Base-by-base conservation (phyloP, 2,888 invertebrate genomes). In the Aplocera efformata region DNA sequence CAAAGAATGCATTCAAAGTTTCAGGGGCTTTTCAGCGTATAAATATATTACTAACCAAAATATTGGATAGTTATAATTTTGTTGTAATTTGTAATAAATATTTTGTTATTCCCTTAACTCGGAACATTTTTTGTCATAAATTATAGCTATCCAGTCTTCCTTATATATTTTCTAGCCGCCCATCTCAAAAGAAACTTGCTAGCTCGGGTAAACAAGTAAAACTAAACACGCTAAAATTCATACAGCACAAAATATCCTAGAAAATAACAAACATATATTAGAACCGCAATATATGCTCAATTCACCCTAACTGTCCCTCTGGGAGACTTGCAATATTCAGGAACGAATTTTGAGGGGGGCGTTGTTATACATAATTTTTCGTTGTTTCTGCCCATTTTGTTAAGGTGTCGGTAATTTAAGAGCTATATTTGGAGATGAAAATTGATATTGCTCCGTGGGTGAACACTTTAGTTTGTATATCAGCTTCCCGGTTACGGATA, bases 251-350 rank as follows among this genome's bases (percentile, higher is more conserved):
- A 48, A 46, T 57, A 47, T 59, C 61, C 61, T 48, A 56, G 47
- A 63, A 59, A 56, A 54, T 56, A 55, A 55, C 56, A 58, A 46
- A 54, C 48, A 39, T 53, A 62, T 69, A 72, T 75, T 73, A 74
- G 60, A 53, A 53, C 54, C 52, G 50, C 64, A 63, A 69, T 71
- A 68, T 64, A 63, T 66, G 55, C 59, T 56, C 63, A 61, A 66
- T 71, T 68, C 50, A 32, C 53, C 46, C 28, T 61, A 68, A 73
- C 58, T 54, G 58, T 60, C 33, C 72, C 63, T 32, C 5, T 27
- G 68, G 67, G 72, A 62, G 58, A 56, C 60, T 52, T 45, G 59
- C 57, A 58, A 57, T 64, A 62, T 67, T 61, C 55, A 49, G 46
- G 56, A 59, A 55, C 57, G 59, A 62, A 48, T 60, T 65, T 64